Percentiles rank a stretch among this genome's conserved stretches.
phyloP scores from a whole-genome alignment of 2,113 vertebrate genomes.

The Pithys albifrons region DNA sequence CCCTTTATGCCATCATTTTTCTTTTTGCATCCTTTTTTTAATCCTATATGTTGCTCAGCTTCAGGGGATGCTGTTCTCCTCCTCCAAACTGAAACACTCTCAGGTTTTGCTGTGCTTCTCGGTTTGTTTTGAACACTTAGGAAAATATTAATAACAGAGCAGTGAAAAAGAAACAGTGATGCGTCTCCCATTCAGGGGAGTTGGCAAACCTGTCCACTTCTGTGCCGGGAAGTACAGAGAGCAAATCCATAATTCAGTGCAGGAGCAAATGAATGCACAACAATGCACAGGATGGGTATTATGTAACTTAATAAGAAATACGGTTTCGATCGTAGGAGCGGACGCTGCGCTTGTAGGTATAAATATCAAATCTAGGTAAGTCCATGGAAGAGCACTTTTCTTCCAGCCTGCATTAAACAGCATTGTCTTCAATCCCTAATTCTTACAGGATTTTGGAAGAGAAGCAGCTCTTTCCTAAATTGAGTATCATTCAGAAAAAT shows the following conservation, averaged over 20 bases:
- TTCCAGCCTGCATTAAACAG: constrained; percentile 1
- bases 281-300: constrained; percentile 32
- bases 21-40: neutral
- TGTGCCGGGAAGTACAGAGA: neutral
- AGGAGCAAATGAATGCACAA: constrained; percentile 57
- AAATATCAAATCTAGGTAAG: constrained; percentile 52
- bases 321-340: constrained; percentile 23
- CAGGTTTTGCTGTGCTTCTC: neutral
- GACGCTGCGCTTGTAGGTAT: constrained; percentile 13
- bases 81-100: neutral
- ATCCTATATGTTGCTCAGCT: neutral
- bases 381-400: constrained; percentile 25
- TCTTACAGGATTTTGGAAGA: constrained; percentile 28
- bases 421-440: constrained; percentile 41
- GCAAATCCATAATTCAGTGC: constrained; percentile 64
- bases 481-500: constrained; percentile 6
- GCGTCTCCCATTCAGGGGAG: neutral
- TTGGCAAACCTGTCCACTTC: constrained; percentile 19
- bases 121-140: constrained; percentile 20
- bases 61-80: constrained; percentile 2
- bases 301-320: constrained; percentile 72
- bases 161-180: constrained; percentile 24
- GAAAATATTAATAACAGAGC: constrained; percentile 42
- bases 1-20: constrained; percentile 30
- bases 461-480: constrained; percentile 46